A percentile compares a stretch with the other conserved stretches of the same genome.
Conservation (phyloP, 2,113 vertebrate genomes). For the Calyptomena viridis region DNA sequence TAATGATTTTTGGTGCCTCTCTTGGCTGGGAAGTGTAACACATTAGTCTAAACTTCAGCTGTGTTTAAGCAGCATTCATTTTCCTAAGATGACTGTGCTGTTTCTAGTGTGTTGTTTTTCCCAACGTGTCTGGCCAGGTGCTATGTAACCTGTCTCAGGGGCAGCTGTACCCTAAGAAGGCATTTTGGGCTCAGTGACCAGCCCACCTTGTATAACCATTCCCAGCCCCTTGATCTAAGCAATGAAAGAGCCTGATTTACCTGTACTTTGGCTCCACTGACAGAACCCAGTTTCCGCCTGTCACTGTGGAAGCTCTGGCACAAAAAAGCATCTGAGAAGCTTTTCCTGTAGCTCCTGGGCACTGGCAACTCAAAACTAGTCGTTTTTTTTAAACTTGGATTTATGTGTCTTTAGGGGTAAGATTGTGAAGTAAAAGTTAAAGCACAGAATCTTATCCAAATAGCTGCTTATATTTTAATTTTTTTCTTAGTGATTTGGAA, state of each 20-base stretch:
- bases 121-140: not conserved
- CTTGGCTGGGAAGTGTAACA: not conserved
- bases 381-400: fast-evolving
- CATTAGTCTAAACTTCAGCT: not conserved
- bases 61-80: not conserved
- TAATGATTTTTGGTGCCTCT: not conserved
- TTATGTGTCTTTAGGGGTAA: not conserved
- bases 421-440: not conserved
- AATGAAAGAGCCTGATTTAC: not conserved
- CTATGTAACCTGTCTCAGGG: not conserved
- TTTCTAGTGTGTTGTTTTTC: not conserved
- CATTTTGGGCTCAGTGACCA: not conserved
- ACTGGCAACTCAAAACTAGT: not conserved
- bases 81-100: fast-evolving
- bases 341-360: not conserved
- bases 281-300: not conserved
- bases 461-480: not conserved
- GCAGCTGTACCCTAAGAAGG: not conserved
- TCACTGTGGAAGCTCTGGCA: not conserved
- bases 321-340: not conserved
- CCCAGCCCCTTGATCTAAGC: not conserved
- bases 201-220: not conserved
- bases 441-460: not conserved
- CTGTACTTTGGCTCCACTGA: too few species aligned
- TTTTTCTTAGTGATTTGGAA: not conserved